phyloP scores from a whole-genome alignment of 1,140 invertebrate genomes.

The Sarcophaga bullata region DNA sequence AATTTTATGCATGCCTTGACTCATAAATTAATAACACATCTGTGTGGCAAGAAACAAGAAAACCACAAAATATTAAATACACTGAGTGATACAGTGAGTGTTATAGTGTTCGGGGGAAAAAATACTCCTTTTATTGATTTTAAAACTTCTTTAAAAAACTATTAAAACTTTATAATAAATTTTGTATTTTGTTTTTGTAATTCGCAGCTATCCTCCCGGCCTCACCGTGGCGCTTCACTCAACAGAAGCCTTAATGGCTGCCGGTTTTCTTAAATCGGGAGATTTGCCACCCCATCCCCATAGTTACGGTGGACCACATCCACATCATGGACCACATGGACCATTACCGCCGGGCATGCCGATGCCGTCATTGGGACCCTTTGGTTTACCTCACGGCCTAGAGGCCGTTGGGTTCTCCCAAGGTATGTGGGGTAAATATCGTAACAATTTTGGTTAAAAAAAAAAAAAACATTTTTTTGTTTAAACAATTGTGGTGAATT shows the following conservation, averaged over 20 bases:
- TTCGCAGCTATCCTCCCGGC: conserved; percentile 25
- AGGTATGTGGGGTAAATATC: conserved; percentile 69
- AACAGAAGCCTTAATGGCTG: conserved; percentile 66
- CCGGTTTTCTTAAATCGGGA: conserved; percentile 64
- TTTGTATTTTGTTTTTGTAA: neutral
- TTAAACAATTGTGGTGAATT: neutral
- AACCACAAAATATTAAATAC: no score
- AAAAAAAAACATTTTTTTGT: neutral
- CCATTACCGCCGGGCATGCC: conserved; percentile 65
- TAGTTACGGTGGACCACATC: conserved; percentile 64
- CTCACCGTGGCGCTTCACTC: conserved; percentile 65
- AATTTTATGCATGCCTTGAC: conserved; percentile 65
- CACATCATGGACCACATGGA: conserved; percentile 64
- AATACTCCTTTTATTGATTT: no score
- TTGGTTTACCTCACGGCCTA: conserved; percentile 66
- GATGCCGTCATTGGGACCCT: conserved; percentile 65
- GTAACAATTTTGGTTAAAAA: conserved; percentile 59
- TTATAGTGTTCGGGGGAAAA: no score
- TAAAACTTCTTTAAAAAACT: no score
- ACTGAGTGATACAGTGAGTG: no score
- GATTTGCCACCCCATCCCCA: conserved; percentile 64
- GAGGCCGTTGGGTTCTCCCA: conserved; percentile 68
- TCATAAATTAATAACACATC: conserved; percentile 65
- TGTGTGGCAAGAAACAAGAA: conserved; percentile 52
- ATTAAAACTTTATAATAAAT: neutral